Percentiles rank a stretch among this genome's conserved stretches.
Evolutionary conservation across 1,140 invertebrate species (phyloP).

Genomic region (Cheumatopsyche charites): DNA sequence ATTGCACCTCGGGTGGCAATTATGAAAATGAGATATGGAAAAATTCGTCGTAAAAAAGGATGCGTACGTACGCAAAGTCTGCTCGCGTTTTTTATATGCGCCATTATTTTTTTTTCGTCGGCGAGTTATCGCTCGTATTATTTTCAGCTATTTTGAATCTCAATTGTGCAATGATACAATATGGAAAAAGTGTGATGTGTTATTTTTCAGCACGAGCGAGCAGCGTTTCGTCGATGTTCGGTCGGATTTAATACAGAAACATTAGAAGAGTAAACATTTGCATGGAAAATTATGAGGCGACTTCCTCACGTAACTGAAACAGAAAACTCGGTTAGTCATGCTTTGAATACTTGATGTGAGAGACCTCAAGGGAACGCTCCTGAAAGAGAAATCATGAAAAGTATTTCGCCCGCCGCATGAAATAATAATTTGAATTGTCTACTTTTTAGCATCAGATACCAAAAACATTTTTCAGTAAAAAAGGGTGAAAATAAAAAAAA

Average conservation of each 20-base stretch:
- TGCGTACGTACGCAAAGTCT: too few relatives aligned
- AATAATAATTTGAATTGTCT: conserved; percentile 34
- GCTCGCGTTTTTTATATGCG: too few relatives aligned
- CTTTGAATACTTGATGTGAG: conserved; percentile 41
- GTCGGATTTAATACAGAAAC: conserved; percentile 13
- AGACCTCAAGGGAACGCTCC: conserved; percentile 32
- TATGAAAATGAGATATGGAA: conserved; percentile 44
- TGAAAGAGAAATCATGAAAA: conserved; percentile 31
- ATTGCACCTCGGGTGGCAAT: conserved; percentile 45
- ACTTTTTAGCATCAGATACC: conserved; percentile 17
- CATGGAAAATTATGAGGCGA: conserved; percentile 24
- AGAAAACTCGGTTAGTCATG: conserved; percentile 34
- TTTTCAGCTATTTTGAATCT: too few relatives aligned
- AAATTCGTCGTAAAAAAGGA: neutral
- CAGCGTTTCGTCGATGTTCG: neutral
- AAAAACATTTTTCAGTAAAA: conserved; percentile 21
- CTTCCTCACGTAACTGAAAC: conserved; percentile 32
- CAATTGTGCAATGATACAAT: too few relatives aligned
- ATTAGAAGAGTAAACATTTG: conserved; percentile 27
- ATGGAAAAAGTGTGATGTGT: too few relatives aligned
- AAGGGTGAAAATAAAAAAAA: conserved; percentile 13
- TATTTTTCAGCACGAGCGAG: neutral
- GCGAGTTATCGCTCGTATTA: too few relatives aligned
- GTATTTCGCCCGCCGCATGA: conserved; percentile 29
- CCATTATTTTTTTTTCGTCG: too few relatives aligned